phyloP scores from a whole-genome alignment of 2,113 vertebrate species.

The Thryonomys swinderianus region DNA sequence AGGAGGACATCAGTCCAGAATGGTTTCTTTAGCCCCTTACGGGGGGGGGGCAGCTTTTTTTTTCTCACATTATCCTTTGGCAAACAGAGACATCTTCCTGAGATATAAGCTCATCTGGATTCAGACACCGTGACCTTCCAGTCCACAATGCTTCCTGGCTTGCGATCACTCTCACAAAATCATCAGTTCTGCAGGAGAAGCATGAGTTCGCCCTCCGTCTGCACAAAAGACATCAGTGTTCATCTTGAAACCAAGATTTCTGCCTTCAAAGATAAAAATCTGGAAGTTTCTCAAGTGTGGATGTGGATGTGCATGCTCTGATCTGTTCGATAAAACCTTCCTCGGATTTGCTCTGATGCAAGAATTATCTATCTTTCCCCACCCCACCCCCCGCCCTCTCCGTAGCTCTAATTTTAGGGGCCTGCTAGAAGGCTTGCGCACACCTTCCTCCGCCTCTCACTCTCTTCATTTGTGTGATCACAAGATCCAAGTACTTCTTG shows the following conservation, averaged over 20 bases:
- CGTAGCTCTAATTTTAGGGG: neutral
- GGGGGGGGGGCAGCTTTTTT: too few species aligned
- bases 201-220: neutral
- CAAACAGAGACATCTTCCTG: neutral
- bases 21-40: neutral
- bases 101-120: neutral
- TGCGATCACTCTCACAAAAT: neutral
- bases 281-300: neutral
- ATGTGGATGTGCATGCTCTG: rapidly evolving
- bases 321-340: neutral
- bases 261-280: neutral
- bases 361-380: neutral
- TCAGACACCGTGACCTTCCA: neutral
- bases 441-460: neutral
- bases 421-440: neutral
- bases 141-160: neutral
- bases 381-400: neutral
- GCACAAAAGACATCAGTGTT: neutral
- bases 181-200: neutral
- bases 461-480: neutral
- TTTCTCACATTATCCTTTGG: too few species aligned
- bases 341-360: neutral
- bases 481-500: neutral
- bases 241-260: neutral
- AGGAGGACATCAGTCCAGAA: neutral